Evolutionary conservation across 2,797 vertebrate species (phyloP).

Genomic region (Rhodeus uyekii): DNA sequence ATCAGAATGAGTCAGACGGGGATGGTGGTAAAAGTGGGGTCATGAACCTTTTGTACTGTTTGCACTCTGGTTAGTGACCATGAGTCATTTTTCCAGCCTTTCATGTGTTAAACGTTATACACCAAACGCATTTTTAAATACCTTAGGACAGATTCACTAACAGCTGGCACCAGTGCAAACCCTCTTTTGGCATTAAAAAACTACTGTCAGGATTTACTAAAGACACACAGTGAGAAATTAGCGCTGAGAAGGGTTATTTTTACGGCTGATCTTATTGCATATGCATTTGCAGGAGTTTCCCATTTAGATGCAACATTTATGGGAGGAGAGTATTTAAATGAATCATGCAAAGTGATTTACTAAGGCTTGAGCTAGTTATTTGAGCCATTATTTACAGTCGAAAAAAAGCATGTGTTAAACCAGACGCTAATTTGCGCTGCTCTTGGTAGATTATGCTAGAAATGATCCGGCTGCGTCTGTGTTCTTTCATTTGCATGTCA

Average conservation of each 20-base stretch:
- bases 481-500: background rate
- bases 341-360: no score
- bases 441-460: background rate
- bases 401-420: background rate
- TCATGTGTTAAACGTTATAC: background rate
- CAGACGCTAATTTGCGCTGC: background rate
- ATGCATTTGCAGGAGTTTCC: no score
- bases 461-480: no score
- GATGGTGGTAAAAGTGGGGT: slow-evolving; percentile 27
- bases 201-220: no score
- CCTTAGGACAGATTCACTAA: background rate
- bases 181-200: background rate
- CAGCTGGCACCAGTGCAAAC: background rate
- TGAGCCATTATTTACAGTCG: no score
- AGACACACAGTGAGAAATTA: no score
- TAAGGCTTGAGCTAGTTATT: no score
- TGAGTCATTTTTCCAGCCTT: slow-evolving; percentile 12
- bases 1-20: slow-evolving; percentile 10
- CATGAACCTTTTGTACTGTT: slow-evolving; percentile 40
- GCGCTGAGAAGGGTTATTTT: no score
- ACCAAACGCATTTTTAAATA: background rate
- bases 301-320: no score
- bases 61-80: slow-evolving; percentile 30
- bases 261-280: no score
- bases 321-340: no score